phyloP scores from a whole-genome alignment of 2,113 vertebrate species.

The Proterorhinus semilunaris region DNA sequence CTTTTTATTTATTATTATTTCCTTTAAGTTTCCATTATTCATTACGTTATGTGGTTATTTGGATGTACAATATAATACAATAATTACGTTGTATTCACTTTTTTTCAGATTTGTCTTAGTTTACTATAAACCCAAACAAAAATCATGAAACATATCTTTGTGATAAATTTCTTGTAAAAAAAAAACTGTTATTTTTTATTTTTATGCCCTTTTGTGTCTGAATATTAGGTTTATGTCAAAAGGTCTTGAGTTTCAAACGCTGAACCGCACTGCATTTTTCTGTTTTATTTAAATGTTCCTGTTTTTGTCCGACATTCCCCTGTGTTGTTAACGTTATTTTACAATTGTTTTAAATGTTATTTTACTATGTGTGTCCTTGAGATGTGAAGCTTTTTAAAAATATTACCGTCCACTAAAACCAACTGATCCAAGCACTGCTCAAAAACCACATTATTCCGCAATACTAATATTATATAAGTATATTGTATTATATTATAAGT shows the following conservation, averaged over 20 bases:
- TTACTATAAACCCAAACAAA: too few species aligned
- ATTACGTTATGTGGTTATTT: too few species aligned
- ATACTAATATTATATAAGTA: background rate
- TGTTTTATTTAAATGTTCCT: conserved; percentile 27
- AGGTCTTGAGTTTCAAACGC: background rate
- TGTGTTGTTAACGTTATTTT: conserved; percentile 17
- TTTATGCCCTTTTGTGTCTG: background rate
- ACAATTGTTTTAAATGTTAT: background rate
- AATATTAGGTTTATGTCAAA: background rate
- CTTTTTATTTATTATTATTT: too few species aligned
- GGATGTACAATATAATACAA: too few species aligned
- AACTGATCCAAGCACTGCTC: background rate
- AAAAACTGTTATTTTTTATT: background rate
- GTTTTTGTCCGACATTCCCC: conserved; percentile 45
- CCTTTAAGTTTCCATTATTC: too few species aligned
- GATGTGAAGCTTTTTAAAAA: conserved; percentile 45
- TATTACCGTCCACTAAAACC: conserved; percentile 9
- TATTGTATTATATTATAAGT: too few species aligned
- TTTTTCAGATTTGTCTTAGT: too few species aligned
- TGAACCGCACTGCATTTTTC: background rate
- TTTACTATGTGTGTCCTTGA: conserved; percentile 27
- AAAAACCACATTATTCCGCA: conserved; percentile 26
- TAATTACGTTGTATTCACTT: too few species aligned
- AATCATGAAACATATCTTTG: too few species aligned
- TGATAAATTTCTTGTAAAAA: conserved; percentile 20